Conservation (phyloP, 2,797 vertebrate species). For the Dryobates pubescens region DNA sequence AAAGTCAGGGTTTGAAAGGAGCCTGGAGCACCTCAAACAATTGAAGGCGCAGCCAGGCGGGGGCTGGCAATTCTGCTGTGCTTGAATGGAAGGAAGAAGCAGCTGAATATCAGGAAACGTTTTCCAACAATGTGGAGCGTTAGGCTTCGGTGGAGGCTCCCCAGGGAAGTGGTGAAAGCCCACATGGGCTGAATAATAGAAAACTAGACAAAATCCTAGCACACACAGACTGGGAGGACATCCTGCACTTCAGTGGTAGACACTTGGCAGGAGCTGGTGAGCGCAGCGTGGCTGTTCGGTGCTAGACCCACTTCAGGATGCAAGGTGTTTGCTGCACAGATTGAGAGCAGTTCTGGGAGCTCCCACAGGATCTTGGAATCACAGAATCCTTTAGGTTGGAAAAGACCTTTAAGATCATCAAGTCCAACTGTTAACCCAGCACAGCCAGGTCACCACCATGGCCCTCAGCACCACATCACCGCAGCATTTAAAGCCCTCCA, state of each 20-base stretch:
- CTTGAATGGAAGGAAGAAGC: slow-evolving; percentile 67
- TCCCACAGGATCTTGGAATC: background rate
- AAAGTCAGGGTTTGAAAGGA: background rate
- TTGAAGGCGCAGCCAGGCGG: background rate
- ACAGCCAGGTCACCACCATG: too few relatives aligned
- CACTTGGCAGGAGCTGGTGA: background rate
- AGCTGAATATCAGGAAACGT: slow-evolving; percentile 61
- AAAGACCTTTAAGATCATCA: too few relatives aligned
- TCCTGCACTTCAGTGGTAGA: background rate
- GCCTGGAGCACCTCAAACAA: slow-evolving; percentile 27
- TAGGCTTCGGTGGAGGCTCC: background rate
- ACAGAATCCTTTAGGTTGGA: too few relatives aligned
- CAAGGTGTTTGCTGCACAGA: accelerated
- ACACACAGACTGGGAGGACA: background rate
- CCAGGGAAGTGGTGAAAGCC: background rate
- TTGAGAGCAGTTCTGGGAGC: background rate
- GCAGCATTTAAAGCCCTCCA: too few relatives aligned
- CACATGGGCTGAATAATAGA: background rate
- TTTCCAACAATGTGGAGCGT: background rate
- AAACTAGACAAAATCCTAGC: background rate
- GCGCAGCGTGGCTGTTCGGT: accelerated
- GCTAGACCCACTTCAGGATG: background rate
- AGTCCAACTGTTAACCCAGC: too few relatives aligned
- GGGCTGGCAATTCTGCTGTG: slow-evolving; percentile 28
- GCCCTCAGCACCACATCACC: too few relatives aligned